A percentile compares a stretch with the other conserved stretches of the same genome.
Conservation (phyloP, 2,888 invertebrate genomes). For the Brachyptera risi region DNA sequence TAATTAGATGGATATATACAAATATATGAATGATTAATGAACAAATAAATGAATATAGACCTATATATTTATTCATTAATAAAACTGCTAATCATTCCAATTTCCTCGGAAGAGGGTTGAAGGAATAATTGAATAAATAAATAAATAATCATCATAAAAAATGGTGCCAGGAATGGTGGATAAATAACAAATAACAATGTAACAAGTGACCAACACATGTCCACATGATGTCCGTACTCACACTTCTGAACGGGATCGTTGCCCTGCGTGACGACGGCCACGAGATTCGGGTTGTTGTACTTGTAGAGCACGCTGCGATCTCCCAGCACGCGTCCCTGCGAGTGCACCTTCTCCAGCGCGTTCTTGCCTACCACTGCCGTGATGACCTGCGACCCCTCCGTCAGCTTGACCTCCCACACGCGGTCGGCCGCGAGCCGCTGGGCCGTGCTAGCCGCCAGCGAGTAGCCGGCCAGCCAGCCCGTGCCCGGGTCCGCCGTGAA, state of each 20-base stretch:
- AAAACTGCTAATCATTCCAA: too few relatives aligned
- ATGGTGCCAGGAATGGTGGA: too few relatives aligned
- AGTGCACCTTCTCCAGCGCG: constrained; percentile 75
- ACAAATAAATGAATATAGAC: too few relatives aligned
- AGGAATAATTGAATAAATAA: too few relatives aligned
- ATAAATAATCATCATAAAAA: too few relatives aligned
- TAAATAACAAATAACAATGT: too few relatives aligned
- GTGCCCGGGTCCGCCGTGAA: constrained; percentile 58
- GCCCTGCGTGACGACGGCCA: constrained; percentile 78
- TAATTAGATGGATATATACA: too few relatives aligned
- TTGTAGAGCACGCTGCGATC: constrained; percentile 98
- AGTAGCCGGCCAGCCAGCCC: constrained; percentile 60
- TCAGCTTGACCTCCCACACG: constrained; percentile 71
- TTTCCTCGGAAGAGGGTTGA: too few relatives aligned
- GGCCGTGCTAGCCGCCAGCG: constrained; percentile 47
- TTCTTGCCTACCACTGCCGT: constrained; percentile 61
- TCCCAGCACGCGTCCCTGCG: constrained; percentile 89
- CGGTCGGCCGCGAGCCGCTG: constrained; percentile 57
- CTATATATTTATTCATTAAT: too few relatives aligned
- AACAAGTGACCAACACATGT: too few relatives aligned
- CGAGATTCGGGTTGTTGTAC: constrained; percentile 95
- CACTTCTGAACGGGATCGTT: constrained; percentile 72
- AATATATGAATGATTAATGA: too few relatives aligned
- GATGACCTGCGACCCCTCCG: constrained; percentile 53
- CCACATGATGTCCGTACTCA: constrained; percentile 46